Evolutionary conservation across 2,888 invertebrate genomes (phyloP).

Genomic region (Euphydryas editha): DNA sequence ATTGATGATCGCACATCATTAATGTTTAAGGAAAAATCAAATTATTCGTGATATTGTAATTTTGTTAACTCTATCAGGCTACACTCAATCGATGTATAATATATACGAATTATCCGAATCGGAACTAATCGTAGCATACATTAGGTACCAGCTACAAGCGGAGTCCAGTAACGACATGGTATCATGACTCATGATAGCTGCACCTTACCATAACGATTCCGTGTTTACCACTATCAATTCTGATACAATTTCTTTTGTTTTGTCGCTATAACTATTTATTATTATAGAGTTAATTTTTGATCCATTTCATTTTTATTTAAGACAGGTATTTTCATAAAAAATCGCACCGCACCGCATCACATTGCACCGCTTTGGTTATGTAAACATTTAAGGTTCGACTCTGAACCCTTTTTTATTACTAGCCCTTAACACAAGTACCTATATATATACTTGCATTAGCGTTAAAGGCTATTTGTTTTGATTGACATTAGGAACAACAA

Average conservation of each 20-base stretch:
- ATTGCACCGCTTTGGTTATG: too few species aligned
- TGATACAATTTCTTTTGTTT: constrained; percentile 27
- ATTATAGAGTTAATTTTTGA: constrained; percentile 13
- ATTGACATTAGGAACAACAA: too few species aligned
- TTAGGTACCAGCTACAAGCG: constrained; percentile 5
- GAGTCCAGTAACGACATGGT: constrained; percentile 18
- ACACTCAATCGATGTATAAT: not conserved
- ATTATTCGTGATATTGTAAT: constrained; percentile 1
- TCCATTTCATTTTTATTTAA: constrained; percentile 17
- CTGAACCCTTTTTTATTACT: too few species aligned
- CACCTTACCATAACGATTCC: constrained; percentile 33
- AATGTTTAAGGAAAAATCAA: not conserved
- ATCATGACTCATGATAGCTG: constrained; percentile 34
- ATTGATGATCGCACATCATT: too few species aligned
- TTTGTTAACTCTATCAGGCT: not conserved
- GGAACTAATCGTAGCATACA: constrained; percentile 16
- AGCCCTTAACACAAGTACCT: too few species aligned
- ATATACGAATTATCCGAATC: constrained; percentile 10
- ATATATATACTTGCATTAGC: too few species aligned
- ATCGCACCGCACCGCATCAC: not conserved
- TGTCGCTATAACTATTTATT: constrained; percentile 25
- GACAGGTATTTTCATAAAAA: not conserved
- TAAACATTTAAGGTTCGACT: too few species aligned
- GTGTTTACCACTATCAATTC: constrained; percentile 28
- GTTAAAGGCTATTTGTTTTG: too few species aligned